Conservation (phyloP, 2,888 invertebrate species). For the Palloptera scutellata region DNA sequence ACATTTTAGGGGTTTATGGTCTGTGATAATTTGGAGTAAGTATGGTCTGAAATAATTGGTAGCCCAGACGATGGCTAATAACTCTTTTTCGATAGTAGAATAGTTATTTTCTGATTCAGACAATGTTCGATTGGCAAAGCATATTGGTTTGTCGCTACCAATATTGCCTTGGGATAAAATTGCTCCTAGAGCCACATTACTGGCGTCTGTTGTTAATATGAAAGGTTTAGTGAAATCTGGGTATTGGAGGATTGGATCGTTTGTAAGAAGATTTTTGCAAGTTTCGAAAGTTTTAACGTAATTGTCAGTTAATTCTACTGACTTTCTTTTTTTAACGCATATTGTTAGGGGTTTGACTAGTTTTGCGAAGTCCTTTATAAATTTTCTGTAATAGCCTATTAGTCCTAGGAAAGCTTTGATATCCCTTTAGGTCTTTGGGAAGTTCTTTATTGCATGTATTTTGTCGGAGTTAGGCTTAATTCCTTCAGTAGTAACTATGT, state of each 20-base stretch:
- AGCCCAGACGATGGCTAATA: conserved; percentile 3
- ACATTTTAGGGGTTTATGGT: conserved; percentile 58
- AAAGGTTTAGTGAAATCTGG: background rate
- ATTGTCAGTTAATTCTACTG: background rate
- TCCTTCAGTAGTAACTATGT: background rate
- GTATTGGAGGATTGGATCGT: background rate
- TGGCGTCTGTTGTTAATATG: conserved; percentile 1
- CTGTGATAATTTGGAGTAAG: conserved; percentile 56
- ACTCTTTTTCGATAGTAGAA: background rate
- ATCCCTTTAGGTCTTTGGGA: background rate
- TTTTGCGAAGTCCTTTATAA: background rate
- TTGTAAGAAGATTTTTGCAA: conserved; percentile 20
- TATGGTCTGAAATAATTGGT: conserved; percentile 55
- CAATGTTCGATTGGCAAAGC: background rate
- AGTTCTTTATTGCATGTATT: background rate
- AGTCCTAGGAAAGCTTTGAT: background rate
- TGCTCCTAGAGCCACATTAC: background rate
- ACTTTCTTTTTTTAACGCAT: background rate
- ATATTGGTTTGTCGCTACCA: conserved; percentile 6
- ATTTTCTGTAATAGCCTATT: background rate
- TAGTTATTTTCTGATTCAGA: background rate
- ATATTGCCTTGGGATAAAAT: background rate
- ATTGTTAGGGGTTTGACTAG: background rate
- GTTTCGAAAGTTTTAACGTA: conserved; percentile 4
- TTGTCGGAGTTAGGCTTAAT: background rate